Evolutionary conservation across 2,797 vertebrate genomes (phyloP).

Genomic region (Sparus aurata): DNA sequence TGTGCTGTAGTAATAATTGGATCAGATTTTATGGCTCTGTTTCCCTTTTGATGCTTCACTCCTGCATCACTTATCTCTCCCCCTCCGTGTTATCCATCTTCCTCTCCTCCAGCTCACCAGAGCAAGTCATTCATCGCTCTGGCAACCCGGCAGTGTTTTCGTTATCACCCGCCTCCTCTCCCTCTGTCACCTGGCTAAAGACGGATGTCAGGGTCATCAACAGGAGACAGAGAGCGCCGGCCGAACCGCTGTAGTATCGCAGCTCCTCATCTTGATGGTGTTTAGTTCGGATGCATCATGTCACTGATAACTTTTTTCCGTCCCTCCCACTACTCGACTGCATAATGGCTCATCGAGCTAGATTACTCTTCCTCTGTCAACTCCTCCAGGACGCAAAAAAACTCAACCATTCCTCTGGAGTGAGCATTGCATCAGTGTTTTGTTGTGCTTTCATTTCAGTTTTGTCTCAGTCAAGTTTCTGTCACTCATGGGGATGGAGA

Average conservation of each 20-base stretch:
- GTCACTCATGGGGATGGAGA: conserved; percentile 25
- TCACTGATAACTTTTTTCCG: conserved; percentile 42
- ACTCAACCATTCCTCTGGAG: conserved; percentile 21
- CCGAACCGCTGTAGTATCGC: background rate
- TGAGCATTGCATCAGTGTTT: conserved; percentile 38
- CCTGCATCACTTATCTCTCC: conserved; percentile 39
- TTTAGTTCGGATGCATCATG: conserved; percentile 40
- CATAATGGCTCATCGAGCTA: conserved; percentile 13
- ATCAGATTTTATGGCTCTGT: conserved; percentile 49
- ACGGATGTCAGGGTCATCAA: conserved; percentile 57
- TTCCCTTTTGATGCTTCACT: conserved; percentile 35
- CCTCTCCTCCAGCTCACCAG: conserved; percentile 52
- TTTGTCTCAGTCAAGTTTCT: conserved; percentile 53
- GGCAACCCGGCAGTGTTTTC: conserved; percentile 58
- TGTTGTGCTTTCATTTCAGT: conserved; percentile 50
- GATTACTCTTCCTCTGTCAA: conserved; percentile 8
- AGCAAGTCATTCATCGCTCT: conserved; percentile 57
- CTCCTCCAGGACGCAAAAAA: conserved; percentile 7
- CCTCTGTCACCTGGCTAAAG: conserved; percentile 59
- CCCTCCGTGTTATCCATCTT: conserved; percentile 55
- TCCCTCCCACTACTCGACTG: background rate
- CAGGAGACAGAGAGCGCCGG: conserved; percentile 32
- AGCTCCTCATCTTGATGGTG: conserved; percentile 34
- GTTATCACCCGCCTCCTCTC: conserved; percentile 61
- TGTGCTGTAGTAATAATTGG: conserved; percentile 35